Base-by-base conservation (phyloP, 2,888 invertebrate genomes). In the Eustalomyia histrio region DNA sequence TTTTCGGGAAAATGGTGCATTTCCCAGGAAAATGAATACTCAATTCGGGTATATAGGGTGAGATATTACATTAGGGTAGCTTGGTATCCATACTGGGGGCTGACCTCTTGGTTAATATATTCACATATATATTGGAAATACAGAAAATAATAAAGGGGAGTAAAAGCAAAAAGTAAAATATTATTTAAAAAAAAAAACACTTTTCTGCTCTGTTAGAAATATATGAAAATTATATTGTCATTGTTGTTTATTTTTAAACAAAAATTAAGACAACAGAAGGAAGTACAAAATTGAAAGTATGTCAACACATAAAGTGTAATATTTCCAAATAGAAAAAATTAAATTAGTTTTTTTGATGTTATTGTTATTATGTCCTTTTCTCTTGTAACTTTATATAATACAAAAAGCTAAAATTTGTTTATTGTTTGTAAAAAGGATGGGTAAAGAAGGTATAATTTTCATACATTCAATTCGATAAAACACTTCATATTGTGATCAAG, bases 201-300 rank as follows among this genome's bases (percentile, higher is more conserved):
- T 14, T 12, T 55, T 18, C 10, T 24, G 21, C 12, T 43, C 7
- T 16, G 16, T 50, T 6, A 29, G 29, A 29, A 50, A 35, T 17
- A 7, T 29, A 7, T 4, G 4, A 29, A 29, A 33, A 39, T 29
- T 33, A 17, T 33, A 29, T 17, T 64, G 64, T 29, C 64, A 52
- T 5, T 33, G 33, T 33, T 33, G 33, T 33, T 58, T 64, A 64
- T 18, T 52, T 14, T 29, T 29, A 52, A 17, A 17, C 1, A 33
- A 12, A 52, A 58, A 58, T 16, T 33, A 18, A 21, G 18, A 17
- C 10, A 60, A 39, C 0, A 17, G 18, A 12, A 50, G 52, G 35
- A 64, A 35, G 14, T 18, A 18, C 16, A 6, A 65, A 52, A 50
- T 52, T 52, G 52, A 52, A 52, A 29, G 53, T 18, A 47, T 33